Evolutionary conservation across 2,797 vertebrate genomes (phyloP), one percentile per base, ranked within the genome.

Genomic region (Danio albolineatus): DNA sequence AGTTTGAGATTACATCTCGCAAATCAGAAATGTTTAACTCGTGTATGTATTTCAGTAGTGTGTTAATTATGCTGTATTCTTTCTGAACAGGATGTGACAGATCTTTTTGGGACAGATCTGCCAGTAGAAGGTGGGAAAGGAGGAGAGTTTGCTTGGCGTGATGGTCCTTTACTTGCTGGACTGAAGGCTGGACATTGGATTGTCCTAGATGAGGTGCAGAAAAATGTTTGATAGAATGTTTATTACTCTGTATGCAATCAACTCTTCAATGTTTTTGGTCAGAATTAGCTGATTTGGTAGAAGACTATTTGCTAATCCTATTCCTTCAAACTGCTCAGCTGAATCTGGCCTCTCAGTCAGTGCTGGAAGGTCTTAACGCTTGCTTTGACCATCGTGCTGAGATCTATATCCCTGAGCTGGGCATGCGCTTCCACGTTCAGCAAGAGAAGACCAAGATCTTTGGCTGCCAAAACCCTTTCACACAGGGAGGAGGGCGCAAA

Each of bases 71-170:
- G 57, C 14, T 54, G 4, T 48, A 5, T 79, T 7, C 6, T 81
- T 5, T 74, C 56, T 65, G 74, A 67, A 73, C 91, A 99, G 98
- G 98, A 99, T 77, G 95, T 99, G 65, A 97, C 97, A 0, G 98
- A 99, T 88, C 89, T 99, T 61, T 99, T 98, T 91, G 98, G 98
- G 69, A 96, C 97, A 6, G 97, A 99, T 87, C 93, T 99, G 44
- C 98, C 98, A n/a, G 96, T 99, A 76, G 98, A 99, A 88, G 98
- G 98, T 51, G 97, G 97, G 4, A 98, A 95, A 82, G 98, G 97
- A 73, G 98, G 98, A 83, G 96, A 99, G 89, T 99, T 99, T 92
- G 95, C 97, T 0, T 99, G 98, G 98, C 92, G 95, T 4, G 98
- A 99, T 66, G 98, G 98, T 48, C 97, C 98, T 0, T 90, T 99